Evolutionary conservation across 2,888 invertebrate genomes (phyloP), one percentile per base, ranked within the genome.

Genomic region (Atrina japonica): DNA sequence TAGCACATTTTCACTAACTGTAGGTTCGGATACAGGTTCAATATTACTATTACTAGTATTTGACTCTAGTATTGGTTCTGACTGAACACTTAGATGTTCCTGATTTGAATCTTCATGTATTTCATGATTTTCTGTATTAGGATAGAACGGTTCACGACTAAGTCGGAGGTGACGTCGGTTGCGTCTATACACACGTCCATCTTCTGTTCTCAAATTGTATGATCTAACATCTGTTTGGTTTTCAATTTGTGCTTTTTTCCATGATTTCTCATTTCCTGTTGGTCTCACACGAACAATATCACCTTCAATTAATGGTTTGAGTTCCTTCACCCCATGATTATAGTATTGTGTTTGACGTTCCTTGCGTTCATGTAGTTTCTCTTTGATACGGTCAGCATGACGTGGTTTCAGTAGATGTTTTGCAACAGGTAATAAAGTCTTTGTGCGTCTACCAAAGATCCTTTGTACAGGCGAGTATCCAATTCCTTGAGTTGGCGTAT

Each of bases 401-500:
- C 18, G 0, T n/a, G n/a, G n/a, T n/a, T n/a, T n/a, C n/a, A n/a
- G n/a, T n/a, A n/a, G n/a, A n/a, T n/a, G n/a, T 35, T 35, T 35
- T 35, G 35, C 35, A 35, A 5, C n/a, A n/a, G n/a, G n/a, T n/a
- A n/a, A n/a, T 29, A 50, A 25, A 3, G 60, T 65, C 41, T 43
- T 64, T 23, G 60, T 60, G 14, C 60, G 29, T 41, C 65, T 58
- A 16, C 58, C 35, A 49, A 73, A 63, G 16, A 69, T 29, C 16
- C 63, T n/a, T 41, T 69, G 64, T 25, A 25, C 47, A 21, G 61
- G 61, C 16, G 52, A 60, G 18, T 18, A 29, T 40, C 40, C 50
- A 14, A 60, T 49, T 21, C 53, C 56, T 43, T 68, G 35, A 21
- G 18, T 56, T 43, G 64, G 68, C 0, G 68, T 73, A 30, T 73